A percentile compares a stretch with the other conserved stretches of the same genome.
Conservation (phyloP, 2,797 vertebrate genomes). For the Rhinichthys osculus region DNA sequence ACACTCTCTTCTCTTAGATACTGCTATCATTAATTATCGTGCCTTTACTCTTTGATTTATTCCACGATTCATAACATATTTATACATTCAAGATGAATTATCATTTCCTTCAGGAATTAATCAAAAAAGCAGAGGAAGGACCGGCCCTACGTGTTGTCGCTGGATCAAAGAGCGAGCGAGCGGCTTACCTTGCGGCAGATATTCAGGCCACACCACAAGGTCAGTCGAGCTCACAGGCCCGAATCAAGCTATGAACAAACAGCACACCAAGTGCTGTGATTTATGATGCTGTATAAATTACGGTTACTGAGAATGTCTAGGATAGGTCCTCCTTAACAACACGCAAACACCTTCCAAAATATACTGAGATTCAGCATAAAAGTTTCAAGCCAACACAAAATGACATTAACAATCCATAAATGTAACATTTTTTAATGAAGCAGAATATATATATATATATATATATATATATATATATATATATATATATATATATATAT, state of each 20-base stretch:
- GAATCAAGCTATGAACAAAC: neutral
- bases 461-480: neutral
- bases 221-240: neutral
- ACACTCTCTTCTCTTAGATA: constrained; percentile 77
- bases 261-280: neutral
- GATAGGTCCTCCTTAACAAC: neutral
- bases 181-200: constrained; percentile 66
- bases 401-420: neutral
- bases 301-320: neutral
- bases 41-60: constrained; percentile 83
- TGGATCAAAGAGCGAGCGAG: constrained; percentile 77
- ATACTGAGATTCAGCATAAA: neutral
- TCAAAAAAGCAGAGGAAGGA: constrained; percentile 76
- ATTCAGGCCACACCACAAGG: constrained; percentile 28
- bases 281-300: constrained; percentile 16
- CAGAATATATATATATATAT: neutral
- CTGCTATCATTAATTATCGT: constrained; percentile 83
- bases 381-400: neutral
- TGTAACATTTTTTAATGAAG: neutral
- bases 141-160: constrained; percentile 69
- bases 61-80: constrained; percentile 85
- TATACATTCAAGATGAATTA: constrained; percentile 85
- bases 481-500: neutral
- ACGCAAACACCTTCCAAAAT: neutral
- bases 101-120: constrained; percentile 85